These are phyloP conservation scores for Lamellibrachia columna DNA, from an alignment of 2,888 invertebrate genomes.

Conservation along the genomic window DNA sequence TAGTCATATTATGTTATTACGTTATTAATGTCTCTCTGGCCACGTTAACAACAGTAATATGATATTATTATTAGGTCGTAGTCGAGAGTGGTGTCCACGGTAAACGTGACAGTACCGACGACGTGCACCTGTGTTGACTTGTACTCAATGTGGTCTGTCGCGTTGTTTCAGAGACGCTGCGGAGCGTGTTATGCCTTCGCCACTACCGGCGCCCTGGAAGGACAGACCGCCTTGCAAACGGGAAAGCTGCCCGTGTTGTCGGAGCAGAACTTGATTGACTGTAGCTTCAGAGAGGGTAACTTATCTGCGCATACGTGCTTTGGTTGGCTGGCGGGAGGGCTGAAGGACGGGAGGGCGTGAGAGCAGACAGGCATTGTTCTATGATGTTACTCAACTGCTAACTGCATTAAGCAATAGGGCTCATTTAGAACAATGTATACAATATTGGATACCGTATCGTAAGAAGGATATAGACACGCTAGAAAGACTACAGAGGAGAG, in stretches of 20 bases:
- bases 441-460: too few species aligned
- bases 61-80: not conserved
- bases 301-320: conserved; percentile 29
- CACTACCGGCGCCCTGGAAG: conserved; percentile 72
- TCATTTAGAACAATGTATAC: too few species aligned
- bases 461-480: too few species aligned
- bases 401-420: too few species aligned
- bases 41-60: not conserved
- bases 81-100: not conserved
- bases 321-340: conserved; percentile 46
- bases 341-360: not conserved
- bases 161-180: conserved; percentile 75
- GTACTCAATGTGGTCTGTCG: not conserved
- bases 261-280: conserved; percentile 67
- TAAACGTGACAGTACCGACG: not conserved
- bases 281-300: conserved; percentile 42
- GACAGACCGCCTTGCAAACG: conserved; percentile 68
- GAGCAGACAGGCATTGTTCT: not conserved
- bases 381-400: too few species aligned
- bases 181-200: conserved; percentile 89
- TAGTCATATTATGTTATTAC: not conserved
- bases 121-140: not conserved
- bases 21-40: not conserved
- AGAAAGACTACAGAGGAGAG: too few species aligned
- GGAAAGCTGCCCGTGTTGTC: conserved; percentile 71